Percentiles rank a stretch among this genome's conserved stretches.
These are phyloP conservation scores for Psittacula derbiana DNA, from an alignment of 2,797 vertebrate genomes.

Conservation along the genomic window DNA sequence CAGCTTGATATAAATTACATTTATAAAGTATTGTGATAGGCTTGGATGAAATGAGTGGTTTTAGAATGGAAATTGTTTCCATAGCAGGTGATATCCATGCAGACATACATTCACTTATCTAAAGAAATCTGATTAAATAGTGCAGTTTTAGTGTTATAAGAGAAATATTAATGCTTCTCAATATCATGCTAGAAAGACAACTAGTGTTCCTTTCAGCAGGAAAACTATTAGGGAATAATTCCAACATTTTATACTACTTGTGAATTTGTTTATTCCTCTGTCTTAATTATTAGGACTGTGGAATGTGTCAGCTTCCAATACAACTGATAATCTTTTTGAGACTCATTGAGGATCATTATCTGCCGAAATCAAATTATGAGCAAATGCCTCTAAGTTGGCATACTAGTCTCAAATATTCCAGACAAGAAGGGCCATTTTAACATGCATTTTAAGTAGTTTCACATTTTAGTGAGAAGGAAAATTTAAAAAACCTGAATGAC, in stretches of 20 bases:
- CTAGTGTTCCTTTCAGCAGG: not conserved
- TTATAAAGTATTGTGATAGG: not conserved
- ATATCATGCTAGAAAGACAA: not conserved
- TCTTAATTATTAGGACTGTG: not conserved
- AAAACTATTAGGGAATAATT: not conserved
- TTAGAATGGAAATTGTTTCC: not conserved
- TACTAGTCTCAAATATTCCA: not conserved
- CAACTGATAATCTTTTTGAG: not conserved
- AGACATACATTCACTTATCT: not conserved
- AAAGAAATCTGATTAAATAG: not conserved
- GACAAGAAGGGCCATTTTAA: not conserved
- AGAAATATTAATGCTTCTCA: not conserved
- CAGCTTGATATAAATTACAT: not conserved
- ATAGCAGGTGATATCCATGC: not conserved
- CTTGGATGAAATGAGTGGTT: not conserved
- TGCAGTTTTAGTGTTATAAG: not conserved
- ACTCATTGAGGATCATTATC: not conserved
- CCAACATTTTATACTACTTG: not conserved
- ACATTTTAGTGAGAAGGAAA: slow-evolving; percentile 25
- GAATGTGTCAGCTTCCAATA: not conserved
- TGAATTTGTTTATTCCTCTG: not conserved
- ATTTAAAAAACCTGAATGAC: not conserved
- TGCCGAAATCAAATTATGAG: not conserved
- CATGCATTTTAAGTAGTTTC: not conserved
- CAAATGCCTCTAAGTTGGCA: not conserved